A percentile compares a stretch with the other conserved stretches of the same genome.
Evolutionary conservation across 2,113 vertebrate species (phyloP).

Genomic region (Vimba vimba): DNA sequence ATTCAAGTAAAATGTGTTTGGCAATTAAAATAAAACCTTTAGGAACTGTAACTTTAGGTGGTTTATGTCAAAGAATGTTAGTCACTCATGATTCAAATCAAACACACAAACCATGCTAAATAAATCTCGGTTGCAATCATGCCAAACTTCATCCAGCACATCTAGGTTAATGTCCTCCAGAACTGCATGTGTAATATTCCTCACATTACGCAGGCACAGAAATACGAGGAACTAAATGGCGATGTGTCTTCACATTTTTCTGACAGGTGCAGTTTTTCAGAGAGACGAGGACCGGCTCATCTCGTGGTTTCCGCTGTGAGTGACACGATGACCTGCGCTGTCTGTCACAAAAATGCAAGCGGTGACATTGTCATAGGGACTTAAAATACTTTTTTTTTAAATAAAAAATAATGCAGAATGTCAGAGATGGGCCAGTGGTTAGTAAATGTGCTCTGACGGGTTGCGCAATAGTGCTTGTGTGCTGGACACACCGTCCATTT

Average conservation of each 20-base stretch:
- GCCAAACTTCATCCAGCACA: background rate
- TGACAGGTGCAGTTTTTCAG: background rate
- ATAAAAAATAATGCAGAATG: slow-evolving; percentile 6
- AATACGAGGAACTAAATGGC: background rate
- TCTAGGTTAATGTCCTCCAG: background rate
- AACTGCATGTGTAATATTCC: background rate
- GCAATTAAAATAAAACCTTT: background rate
- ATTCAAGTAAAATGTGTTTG: background rate
- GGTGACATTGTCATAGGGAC: background rate
- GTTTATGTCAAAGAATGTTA: background rate
- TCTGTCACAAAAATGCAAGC: background rate
- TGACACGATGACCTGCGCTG: background rate
- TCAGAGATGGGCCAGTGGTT: background rate
- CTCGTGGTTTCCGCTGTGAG: background rate
- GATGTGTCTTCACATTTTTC: background rate
- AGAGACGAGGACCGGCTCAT: background rate
- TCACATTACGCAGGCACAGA: background rate
- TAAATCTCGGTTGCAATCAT: background rate
- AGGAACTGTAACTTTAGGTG: background rate
- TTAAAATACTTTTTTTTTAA: background rate
- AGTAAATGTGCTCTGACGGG: background rate
- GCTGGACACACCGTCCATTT: background rate
- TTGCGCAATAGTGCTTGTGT: slow-evolving; percentile 1
- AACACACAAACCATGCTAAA: background rate
- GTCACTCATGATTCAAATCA: background rate